These are phyloP conservation scores for Linepithema humile DNA, from an alignment of 1,140 invertebrate species.

Conservation along the genomic window DNA sequence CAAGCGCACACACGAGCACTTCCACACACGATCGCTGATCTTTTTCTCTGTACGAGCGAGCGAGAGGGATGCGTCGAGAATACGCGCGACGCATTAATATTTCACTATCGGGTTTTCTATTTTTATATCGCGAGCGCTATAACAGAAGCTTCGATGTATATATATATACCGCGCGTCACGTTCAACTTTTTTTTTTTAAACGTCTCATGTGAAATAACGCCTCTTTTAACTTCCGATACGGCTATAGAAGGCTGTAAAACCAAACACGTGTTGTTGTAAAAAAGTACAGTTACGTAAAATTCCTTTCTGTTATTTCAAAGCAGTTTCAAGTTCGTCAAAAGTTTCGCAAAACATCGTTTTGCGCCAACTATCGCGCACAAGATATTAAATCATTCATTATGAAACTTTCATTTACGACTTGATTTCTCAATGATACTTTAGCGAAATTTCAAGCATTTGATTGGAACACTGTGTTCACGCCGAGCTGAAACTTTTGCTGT, in stretches of 20 bases:
- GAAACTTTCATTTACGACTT: neutral
- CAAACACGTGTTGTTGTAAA: neutral
- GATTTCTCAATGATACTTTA: neutral
- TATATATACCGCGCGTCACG: neutral
- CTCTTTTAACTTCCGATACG: constrained; percentile 17
- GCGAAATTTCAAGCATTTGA: neutral
- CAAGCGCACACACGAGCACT: neutral
- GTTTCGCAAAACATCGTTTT: neutral
- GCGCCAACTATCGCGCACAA: neutral
- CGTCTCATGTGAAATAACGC: neutral
- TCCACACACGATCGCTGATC: constrained; percentile 12
- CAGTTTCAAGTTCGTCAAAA: neutral
- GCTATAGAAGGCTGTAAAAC: neutral
- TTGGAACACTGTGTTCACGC: neutral
- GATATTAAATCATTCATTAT: neutral
- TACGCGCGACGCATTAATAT: constrained; percentile 26
- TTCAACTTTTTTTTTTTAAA: constrained; percentile 20
- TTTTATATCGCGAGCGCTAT: constrained; percentile 1
- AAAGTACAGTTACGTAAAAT: neutral
- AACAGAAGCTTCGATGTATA: neutral
- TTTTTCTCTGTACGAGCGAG: neutral
- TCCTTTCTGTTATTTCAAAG: neutral
- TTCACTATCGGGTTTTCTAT: constrained; percentile 41
- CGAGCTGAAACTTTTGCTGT: neutral
- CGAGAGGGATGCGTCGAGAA: neutral